These are phyloP conservation scores for Rotaria macrura DNA, from an alignment of 2,888 invertebrate genomes.

Conservation along the genomic window DNA sequence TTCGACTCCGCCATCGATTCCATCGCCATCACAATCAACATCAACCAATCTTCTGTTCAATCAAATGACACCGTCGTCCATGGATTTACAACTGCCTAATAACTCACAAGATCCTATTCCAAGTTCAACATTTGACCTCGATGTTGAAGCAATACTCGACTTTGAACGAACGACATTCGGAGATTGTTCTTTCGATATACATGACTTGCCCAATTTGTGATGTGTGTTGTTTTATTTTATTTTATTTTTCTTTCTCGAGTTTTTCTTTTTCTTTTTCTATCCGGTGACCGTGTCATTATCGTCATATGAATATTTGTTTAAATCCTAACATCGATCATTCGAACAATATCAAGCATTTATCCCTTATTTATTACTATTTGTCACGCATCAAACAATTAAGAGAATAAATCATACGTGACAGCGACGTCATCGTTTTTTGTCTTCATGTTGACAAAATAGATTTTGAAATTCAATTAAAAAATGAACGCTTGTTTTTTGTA, in stretches of 20 bases:
- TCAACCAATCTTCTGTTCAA: background rate
- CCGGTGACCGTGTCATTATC: slow-evolving; percentile 3
- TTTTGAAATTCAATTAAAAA: background rate
- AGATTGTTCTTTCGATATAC: slow-evolving; percentile 17
- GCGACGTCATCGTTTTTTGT: background rate
- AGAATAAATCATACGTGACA: slow-evolving; percentile 11
- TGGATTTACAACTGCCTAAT: background rate
- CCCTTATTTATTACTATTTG: slow-evolving; percentile 11
- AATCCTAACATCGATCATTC: background rate
- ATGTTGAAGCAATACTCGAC: slow-evolving; percentile 20
- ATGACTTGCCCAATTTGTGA: slow-evolving; percentile 20
- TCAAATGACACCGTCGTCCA: background rate
- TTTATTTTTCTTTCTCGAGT: background rate
- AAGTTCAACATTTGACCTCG: background rate
- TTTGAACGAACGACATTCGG: slow-evolving; percentile 21
- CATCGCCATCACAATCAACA: background rate
- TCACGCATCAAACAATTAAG: slow-evolving; percentile 15
- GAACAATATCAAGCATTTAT: slow-evolving; percentile 15
- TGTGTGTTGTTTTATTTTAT: background rate
- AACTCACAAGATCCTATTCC: background rate
- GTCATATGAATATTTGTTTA: slow-evolving; percentile 8
- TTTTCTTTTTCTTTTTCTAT: background rate
- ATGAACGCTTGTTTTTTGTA: background rate
- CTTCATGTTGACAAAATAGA: background rate
- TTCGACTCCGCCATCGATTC: background rate